These are phyloP conservation scores for Theropithecus gelada DNA, from an alignment of 2,113 vertebrate species.

Conservation along the genomic window DNA sequence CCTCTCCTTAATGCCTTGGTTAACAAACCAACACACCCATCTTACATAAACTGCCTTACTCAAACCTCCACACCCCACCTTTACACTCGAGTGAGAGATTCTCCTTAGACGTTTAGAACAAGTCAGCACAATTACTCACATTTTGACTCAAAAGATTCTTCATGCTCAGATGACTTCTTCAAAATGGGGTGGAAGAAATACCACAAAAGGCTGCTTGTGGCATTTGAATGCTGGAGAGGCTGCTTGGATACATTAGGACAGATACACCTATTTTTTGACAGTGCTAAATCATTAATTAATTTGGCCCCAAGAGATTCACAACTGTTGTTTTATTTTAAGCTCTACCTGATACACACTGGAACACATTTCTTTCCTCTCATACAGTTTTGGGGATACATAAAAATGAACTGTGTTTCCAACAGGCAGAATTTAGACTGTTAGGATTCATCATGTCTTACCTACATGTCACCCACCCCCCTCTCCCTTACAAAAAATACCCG, in stretches of 20 bases:
- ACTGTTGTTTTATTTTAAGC: neutral
- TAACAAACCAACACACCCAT: neutral
- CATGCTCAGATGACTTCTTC: neutral
- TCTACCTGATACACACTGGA: neutral
- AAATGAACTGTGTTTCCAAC: neutral
- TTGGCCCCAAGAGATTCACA: neutral
- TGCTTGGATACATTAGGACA: neutral
- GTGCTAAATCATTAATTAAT: neutral
- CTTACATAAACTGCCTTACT: conserved; percentile 3
- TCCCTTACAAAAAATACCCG: neutral
- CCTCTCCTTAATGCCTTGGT: neutral
- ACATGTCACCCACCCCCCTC: neutral
- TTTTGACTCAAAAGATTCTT: neutral
- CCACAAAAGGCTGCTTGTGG: neutral
- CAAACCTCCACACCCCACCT: neutral
- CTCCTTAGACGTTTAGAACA: neutral
- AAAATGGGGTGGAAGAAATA: neutral
- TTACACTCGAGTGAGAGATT: neutral
- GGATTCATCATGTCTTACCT: neutral
- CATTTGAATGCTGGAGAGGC: neutral
- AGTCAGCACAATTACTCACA: neutral
- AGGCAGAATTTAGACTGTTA: neutral
- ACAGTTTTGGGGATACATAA: neutral
- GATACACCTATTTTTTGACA: neutral
- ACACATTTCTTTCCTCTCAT: neutral